Base-by-base conservation (phyloP, 2,797 vertebrate genomes). In the Oreonectes daqikongensis region DNA sequence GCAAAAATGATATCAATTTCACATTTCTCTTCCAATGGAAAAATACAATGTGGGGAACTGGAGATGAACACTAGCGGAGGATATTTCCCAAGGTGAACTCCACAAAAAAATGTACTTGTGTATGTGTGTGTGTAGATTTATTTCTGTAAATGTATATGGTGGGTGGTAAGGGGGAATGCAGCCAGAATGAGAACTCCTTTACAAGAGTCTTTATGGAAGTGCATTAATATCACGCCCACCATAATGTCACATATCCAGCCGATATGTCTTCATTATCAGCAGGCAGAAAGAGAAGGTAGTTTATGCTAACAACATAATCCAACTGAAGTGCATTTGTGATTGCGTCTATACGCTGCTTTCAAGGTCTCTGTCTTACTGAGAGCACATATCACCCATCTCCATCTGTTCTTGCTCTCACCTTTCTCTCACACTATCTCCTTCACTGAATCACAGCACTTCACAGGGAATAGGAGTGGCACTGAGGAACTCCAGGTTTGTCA, bases 361-460 rank as follows among this genome's bases (percentile, higher is more conserved):
- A 80, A 70, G 78, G 75, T 78, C 60, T 70, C 74, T 66, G 40
- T 63, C 66, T 67, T 75, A 50, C 35, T 69, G 76, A 76, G 80
- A 81, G 84, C 67, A 83, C 75, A 65, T 67, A 75, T 84, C 73
- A 86, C 76, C 71, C 83, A 79, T 82, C 87, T 90, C 90, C 91
- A 92, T 93, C 93, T 92, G 92, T 88, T 92, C 86, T 70, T 85
- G 70, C 90, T 91, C 87, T 91, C 90, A 90, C 91, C 87, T 91
- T 87, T 81, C 83, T 82, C 78, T 89, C 83, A 15, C 88, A 74
- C 84, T 52, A 74, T 61, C 71, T 76, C 83, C 82, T 83, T 81
- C 77, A 59, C 81, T 70, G 18, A 79, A 72, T 72, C 78, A 67
- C 74, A 20, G 44, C n/a, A 50, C 75, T 77, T 88, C 30, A 14